Evolutionary conservation across 2,113 vertebrate species (phyloP), one percentile per base, ranked within the genome.

Genomic region (Pygathrix nemaeus): DNA sequence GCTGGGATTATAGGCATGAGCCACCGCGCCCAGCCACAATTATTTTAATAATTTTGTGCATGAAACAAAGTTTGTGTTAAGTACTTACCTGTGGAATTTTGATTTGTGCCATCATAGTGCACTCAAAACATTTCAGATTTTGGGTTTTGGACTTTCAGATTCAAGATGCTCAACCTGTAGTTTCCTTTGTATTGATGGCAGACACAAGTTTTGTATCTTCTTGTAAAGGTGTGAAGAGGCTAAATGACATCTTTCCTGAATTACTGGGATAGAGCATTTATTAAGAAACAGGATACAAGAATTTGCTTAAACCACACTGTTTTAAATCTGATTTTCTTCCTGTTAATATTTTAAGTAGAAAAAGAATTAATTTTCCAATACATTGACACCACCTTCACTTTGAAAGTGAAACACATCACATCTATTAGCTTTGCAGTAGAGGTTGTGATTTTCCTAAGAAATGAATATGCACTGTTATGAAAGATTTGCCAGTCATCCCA

Each of bases 361-460:
- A 86, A 80, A 92, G 43, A 38, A 64, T 27, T 70, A 72, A 40
- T 80, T 88, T 85, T 86, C 38, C 27, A 92, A 1, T 87, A 75
- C 7, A 50, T 35, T 64, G 52, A 90, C 8, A 75, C 17, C 80
- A 30, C 5, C 18, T 88, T 88, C 13, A 73, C n/a, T 82, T 95
- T 79, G 4, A 23, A 78, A 72, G 13, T 50, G 35, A 68, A 96
- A 23, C 20, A 61, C 27, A 79, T 78, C 68, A 72, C 16, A 75
- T 40, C 55, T 75, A 3, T 85, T 76, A 12, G 3, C 43, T 75
- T 73, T 94, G 57, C 8, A 55, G 12, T 73, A 20, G 23, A 84
- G 13, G 8, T 96, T 79, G 23, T 93, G 72, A 21, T 96, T 96
- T 95, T 92, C 70, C 45, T 92, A 80, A 85, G 70, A 89, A 92